Evolutionary conservation across 2,888 invertebrate genomes (phyloP).

Genomic region (Cephus nigrinus): DNA sequence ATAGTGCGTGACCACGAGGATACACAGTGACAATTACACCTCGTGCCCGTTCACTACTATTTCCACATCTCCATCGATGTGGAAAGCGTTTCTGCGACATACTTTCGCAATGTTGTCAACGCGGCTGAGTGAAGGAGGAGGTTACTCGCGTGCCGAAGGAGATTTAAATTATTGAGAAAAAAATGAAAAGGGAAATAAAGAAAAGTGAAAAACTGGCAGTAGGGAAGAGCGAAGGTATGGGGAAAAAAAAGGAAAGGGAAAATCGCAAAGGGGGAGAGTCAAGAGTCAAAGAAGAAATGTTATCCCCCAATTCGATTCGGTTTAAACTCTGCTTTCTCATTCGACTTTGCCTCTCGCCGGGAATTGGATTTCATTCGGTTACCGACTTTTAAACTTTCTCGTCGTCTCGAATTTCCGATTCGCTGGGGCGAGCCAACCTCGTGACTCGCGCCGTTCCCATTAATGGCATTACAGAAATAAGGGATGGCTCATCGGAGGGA

Average conservation of each 20-base stretch:
- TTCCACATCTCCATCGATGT: not conserved
- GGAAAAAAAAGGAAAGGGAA: not conserved
- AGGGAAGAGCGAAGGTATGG: not conserved
- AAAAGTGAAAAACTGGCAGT: not conserved
- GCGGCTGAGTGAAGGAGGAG: not conserved
- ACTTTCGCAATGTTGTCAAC: not conserved
- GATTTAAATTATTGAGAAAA: not conserved
- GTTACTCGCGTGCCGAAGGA: not conserved
- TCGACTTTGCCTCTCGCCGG: not conserved
- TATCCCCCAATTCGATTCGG: not conserved
- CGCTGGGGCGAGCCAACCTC: not conserved
- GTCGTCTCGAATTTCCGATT: conserved; percentile 1
- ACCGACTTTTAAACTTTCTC: not conserved
- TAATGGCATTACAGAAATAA: not conserved
- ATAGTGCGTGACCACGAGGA: not conserved
- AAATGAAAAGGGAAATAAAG: not conserved
- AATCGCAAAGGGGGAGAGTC: not conserved
- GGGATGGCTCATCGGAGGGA: not conserved
- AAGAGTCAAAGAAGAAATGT: not conserved
- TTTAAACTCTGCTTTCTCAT: not conserved
- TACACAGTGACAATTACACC: not conserved
- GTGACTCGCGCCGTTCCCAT: not conserved
- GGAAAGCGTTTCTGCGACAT: not conserved
- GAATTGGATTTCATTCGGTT: not conserved
- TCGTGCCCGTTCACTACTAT: not conserved